phyloP scores from a whole-genome alignment of 2,888 invertebrate genomes.

The Cartodere bifasciata region DNA sequence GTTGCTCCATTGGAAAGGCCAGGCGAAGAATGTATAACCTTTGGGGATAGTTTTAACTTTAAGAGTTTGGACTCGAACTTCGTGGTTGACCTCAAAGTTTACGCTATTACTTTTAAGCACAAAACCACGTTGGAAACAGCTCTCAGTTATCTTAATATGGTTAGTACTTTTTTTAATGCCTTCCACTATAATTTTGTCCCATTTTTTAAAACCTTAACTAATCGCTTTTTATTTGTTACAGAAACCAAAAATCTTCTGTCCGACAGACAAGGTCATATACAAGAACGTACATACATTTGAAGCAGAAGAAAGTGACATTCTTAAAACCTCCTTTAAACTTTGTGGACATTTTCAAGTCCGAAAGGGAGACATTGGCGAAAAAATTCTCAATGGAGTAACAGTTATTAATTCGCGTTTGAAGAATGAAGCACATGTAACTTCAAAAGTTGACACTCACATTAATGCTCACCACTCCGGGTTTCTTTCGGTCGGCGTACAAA shows the following conservation, averaged over 20 bases:
- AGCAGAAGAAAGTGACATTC: slow-evolving; percentile 16
- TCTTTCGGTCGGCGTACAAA: slow-evolving; percentile 36
- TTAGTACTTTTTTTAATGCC: no score
- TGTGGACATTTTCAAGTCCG: slow-evolving; percentile 3
- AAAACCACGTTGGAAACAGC: not conserved
- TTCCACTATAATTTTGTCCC: no score
- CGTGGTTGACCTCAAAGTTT: slow-evolving; percentile 36
- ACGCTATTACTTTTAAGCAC: slow-evolving; percentile 26
- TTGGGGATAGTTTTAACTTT: slow-evolving; percentile 27
- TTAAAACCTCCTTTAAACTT: slow-evolving; percentile 18
- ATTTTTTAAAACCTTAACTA: no score
- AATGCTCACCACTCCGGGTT: slow-evolving; percentile 32
- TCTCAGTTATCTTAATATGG: not conserved
- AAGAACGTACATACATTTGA: slow-evolving; percentile 19
- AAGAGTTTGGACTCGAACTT: slow-evolving; percentile 29
- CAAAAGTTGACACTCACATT: slow-evolving; percentile 12
- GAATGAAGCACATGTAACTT: not conserved
- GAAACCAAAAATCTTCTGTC: slow-evolving; percentile 11
- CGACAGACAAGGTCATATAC: slow-evolving; percentile 17
- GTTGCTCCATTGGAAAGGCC: slow-evolving; percentile 14
- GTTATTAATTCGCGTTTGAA: not conserved
- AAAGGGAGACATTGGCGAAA: slow-evolving; percentile 12
- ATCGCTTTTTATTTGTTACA: not conserved
- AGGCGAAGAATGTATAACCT: slow-evolving; percentile 16
- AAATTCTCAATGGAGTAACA: slow-evolving; percentile 3